Evolutionary conservation across 2,888 invertebrate species (phyloP), one percentile per base, ranked within the genome.

Genomic region (Dermolepida albohirtum): DNA sequence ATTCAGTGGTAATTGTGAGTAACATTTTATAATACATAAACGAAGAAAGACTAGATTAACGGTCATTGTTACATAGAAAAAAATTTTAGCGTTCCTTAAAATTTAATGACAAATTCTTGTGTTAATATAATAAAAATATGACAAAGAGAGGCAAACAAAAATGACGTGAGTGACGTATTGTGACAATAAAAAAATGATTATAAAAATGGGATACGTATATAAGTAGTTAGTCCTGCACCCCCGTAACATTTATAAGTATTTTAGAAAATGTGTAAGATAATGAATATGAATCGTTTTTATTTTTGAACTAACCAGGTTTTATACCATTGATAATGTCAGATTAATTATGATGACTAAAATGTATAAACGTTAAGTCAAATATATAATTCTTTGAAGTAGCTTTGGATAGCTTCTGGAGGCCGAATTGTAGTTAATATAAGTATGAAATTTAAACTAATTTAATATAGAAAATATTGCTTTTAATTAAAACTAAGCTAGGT

Each of bases 141-240:
- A 47, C 29, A 47, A 62, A 47, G 47, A 49, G 34, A 62, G 34
- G 44, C 47, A 57, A 34, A 43, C 14, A 62, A 62, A 62, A 34
- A 44, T 47, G 29, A 39, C 10, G 54, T 54, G 54, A 47, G 39
- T 62, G 59, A 47, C 11, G 59, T 62, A 34, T 62, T 12, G 34
- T 62, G 59, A 62, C 47, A 40, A 41, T 29, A 57, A 57, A 57
- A 16, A 16, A 10, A 49, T 49, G 49, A 49, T 49, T 5, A 17
- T 1, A 34, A 62, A 47, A 62, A 62, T 62, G 59, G 29, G 47
- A 16, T 44, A 62, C 47, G 49, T 34, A 39, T 29, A 44, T 12
- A 47, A 16, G 34, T 47, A 47, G 49, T 62, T 62, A 62, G 29
- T 47, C 47, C 59, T 62, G 59, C 59, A 62, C 47, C 59, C 47